phyloP scores from a whole-genome alignment of 2,888 invertebrate genomes.

The Pelosia muscerda region DNA sequence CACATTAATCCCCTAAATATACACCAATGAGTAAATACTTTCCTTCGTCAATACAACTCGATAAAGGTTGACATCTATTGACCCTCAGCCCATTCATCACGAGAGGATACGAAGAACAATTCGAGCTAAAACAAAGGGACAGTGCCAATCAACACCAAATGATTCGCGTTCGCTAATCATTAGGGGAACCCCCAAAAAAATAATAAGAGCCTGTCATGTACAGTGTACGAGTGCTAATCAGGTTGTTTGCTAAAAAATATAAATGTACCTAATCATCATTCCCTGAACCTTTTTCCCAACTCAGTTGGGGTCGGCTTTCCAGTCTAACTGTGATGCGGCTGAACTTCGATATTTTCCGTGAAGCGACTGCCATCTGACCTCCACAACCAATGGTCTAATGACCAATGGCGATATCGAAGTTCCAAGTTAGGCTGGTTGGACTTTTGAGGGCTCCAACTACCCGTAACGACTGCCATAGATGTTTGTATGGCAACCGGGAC shows the following conservation, averaged over 20 bases:
- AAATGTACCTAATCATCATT: no score
- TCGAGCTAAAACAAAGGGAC: constrained; percentile 52
- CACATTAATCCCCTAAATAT: constrained; percentile 40
- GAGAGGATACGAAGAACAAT: constrained; percentile 49
- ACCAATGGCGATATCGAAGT: no score
- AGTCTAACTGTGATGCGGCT: no score
- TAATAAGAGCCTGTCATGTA: constrained; percentile 29
- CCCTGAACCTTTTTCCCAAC: no score
- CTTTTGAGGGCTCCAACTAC: no score
- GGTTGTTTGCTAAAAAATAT: neutral
- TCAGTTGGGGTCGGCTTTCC: no score
- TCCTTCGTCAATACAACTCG: constrained; percentile 44
- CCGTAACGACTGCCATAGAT: no score
- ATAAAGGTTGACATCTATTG: constrained; percentile 57
- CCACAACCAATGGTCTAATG: no score
- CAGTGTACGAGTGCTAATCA: constrained; percentile 14
- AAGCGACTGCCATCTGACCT: no score
- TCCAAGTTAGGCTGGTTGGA: no score
- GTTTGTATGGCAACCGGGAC: no score
- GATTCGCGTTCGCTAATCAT: constrained; percentile 29
- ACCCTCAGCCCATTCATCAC: constrained; percentile 54
- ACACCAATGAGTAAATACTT: constrained; percentile 50
- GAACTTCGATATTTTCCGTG: no score
- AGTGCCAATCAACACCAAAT: constrained; percentile 39
- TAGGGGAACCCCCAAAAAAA: constrained; percentile 29